Conservation (phyloP, 2,888 invertebrate genomes). For the Cheilosia grossa region DNA sequence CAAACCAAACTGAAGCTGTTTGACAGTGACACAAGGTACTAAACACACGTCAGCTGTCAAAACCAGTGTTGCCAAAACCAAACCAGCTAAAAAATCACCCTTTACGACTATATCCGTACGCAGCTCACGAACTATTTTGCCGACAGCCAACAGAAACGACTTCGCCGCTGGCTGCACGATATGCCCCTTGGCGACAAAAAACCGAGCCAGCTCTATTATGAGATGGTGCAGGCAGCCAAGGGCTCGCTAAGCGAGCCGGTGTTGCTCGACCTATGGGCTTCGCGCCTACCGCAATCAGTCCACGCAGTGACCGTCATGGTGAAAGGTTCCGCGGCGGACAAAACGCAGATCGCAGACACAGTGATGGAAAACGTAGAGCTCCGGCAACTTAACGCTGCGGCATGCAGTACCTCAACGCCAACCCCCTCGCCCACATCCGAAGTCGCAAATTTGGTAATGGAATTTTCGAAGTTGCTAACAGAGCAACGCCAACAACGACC, state of each 20-base stretch:
- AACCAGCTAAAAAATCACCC: no score
- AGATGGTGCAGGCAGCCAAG: slow-evolving; percentile 24
- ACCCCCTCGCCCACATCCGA: no score
- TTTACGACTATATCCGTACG: slow-evolving; percentile 22
- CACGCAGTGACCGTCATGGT: slow-evolving; percentile 3
- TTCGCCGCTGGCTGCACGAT: background rate
- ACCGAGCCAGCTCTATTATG: background rate
- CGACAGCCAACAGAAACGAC: slow-evolving; percentile 19
- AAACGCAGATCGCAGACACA: slow-evolving; percentile 20
- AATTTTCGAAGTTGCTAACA: no score
- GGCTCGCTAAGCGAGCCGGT: slow-evolving; percentile 26
- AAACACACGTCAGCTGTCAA: no score
- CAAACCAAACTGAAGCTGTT: no score
- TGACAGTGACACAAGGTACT: no score
- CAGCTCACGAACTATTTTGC: slow-evolving; percentile 18
- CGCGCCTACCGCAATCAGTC: background rate
- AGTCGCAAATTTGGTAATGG: no score
- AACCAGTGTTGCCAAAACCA: no score
- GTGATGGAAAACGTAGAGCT: slow-evolving; percentile 28
- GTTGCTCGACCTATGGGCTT: slow-evolving; percentile 19
- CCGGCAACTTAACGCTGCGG: background rate
- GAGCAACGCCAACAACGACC: no score
- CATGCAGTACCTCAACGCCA: no score
- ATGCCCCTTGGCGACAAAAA: no score
- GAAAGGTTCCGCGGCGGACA: slow-evolving; percentile 18